Evolutionary conservation across 2,797 vertebrate genomes (phyloP).

Genomic region (Hipposideros larvatus): DNA sequence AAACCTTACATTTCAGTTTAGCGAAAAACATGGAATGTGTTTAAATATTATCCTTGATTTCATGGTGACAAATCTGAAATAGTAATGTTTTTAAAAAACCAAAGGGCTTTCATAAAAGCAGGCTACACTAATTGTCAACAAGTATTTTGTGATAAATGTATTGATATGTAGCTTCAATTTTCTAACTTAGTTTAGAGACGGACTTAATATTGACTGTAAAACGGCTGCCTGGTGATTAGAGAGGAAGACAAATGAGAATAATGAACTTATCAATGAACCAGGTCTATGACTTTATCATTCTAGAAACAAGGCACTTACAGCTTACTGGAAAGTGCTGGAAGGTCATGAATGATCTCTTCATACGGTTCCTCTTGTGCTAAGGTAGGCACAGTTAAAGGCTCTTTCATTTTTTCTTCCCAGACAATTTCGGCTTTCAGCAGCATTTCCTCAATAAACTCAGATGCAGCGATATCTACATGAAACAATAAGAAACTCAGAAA

Average conservation of each 20-base stretch:
- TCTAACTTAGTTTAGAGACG: background rate
- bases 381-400: slow-evolving; percentile 85
- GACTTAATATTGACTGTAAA: background rate
- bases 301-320: slow-evolving; percentile 90
- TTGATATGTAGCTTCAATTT: background rate
- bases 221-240: too few species aligned
- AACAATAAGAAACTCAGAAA: background rate
- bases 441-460: slow-evolving; percentile 93
- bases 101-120: background rate
- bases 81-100: background rate
- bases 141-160: background rate
- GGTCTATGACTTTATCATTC: accelerated
- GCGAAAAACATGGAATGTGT: background rate
- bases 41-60: background rate
- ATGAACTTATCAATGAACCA: background rate
- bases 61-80: background rate
- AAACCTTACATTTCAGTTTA: background rate
- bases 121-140: background rate
- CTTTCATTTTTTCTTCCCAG: slow-evolving; percentile 91
- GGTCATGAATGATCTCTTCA: slow-evolving; percentile 91
- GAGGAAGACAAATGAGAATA: background rate
- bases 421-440: slow-evolving; percentile 93
- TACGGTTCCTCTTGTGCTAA: slow-evolving; percentile 91
- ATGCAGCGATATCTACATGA: slow-evolving; percentile 92
- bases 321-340: slow-evolving; percentile 91